Conservation (phyloP, 1,140 invertebrate genomes). For the Conus ventricosus region DNA sequence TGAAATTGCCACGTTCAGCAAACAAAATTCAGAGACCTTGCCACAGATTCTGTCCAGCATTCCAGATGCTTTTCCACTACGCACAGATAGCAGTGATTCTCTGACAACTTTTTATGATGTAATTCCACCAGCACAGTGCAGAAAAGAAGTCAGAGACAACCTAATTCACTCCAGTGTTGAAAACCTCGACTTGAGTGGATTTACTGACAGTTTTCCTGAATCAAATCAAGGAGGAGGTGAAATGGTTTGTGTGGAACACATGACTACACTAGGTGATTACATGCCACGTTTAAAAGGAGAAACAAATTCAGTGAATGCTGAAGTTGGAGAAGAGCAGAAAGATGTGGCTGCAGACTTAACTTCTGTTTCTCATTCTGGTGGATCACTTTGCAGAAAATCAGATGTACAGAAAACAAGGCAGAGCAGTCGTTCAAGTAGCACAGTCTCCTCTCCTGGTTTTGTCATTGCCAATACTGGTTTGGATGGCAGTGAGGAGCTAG, state of each 20-base stretch:
- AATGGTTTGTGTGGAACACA: background rate
- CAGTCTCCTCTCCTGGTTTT: background rate
- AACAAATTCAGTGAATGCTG: background rate
- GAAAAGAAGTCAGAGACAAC: background rate
- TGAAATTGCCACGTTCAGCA: background rate
- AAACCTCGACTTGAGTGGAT: background rate
- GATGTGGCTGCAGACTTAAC: background rate
- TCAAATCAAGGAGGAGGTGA: background rate
- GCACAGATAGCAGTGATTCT: background rate
- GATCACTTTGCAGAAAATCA: background rate
- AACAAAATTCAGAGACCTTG: background rate
- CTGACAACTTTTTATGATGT: background rate
- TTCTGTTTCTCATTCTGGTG: background rate
- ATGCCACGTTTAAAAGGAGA: background rate
- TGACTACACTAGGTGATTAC: background rate
- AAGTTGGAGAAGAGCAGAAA: background rate
- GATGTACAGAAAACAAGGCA: background rate
- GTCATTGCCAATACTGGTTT: background rate
- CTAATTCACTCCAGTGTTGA: background rate
- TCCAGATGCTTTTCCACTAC: background rate
- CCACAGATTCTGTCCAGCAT: background rate
- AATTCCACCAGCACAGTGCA: background rate
- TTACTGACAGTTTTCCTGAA: constrained; percentile 8
- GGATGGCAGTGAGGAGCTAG: background rate
- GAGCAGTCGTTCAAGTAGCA: background rate